Percentiles rank a stretch among this genome's conserved stretches.
phyloP scores from a whole-genome alignment of 2,797 vertebrate genomes.

The Hippocampus kuda region DNA sequence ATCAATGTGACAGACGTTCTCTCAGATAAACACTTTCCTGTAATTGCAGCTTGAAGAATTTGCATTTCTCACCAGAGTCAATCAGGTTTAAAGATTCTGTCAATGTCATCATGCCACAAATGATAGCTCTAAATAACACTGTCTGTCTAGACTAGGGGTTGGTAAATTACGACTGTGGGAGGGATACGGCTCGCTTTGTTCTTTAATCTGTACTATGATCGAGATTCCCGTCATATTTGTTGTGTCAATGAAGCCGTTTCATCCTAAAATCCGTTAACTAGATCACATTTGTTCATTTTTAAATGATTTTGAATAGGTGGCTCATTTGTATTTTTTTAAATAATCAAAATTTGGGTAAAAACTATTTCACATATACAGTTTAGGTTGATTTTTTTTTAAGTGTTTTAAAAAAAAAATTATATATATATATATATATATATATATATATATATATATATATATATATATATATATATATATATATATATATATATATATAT shows the following conservation, averaged over 20 bases:
- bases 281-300: background rate
- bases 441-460: too few species aligned
- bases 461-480: too few species aligned
- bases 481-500: too few species aligned
- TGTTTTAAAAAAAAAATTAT: too few species aligned
- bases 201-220: background rate
- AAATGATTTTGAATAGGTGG: background rate
- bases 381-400: background rate
- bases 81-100: background rate
- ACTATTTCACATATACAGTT: background rate
- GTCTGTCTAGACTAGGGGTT: background rate
- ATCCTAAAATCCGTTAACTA: background rate
- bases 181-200: background rate
- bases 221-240: background rate
- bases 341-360: background rate
- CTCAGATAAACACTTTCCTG: background rate
- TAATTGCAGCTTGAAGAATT: constrained; percentile 1
- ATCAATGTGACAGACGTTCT: background rate
- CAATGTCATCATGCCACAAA: background rate
- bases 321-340: too few species aligned
- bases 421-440: too few species aligned
- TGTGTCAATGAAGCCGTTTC: background rate
- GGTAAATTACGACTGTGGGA: background rate
- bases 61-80: background rate
- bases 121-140: background rate